Conservation (phyloP, 2,797 vertebrate species). For the Sebastes matsubarae region DNA sequence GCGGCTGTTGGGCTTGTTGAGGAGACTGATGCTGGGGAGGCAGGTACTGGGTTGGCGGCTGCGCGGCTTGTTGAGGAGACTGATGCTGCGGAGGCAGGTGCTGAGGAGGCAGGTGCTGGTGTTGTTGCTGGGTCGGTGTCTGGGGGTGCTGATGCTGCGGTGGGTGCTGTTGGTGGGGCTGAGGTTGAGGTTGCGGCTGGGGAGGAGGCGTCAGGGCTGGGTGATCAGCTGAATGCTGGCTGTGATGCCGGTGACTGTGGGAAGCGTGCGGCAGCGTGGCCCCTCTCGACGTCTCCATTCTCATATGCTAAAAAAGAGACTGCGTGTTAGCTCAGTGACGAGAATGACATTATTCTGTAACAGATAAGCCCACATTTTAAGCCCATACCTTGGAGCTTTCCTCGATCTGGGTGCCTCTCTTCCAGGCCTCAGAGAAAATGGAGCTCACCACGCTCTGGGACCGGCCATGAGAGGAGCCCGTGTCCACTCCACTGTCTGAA, state of each 20-base stretch:
- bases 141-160: constrained; percentile 3
- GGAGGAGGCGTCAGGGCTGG: constrained; percentile 44
- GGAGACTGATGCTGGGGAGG: too few relatives aligned
- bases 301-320: constrained; percentile 62
- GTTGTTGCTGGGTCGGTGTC: background rate
- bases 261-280: constrained; percentile 68
- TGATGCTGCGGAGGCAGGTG: constrained; percentile 14
- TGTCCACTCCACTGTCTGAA: constrained; percentile 94
- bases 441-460: constrained; percentile 98
- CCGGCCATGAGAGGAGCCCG: constrained; percentile 88
- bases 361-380: background rate
- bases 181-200: constrained; percentile 23
- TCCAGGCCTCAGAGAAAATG: constrained; percentile 99
- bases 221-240: constrained; percentile 76
- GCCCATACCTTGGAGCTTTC: constrained; percentile 90
- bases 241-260: constrained; percentile 77
- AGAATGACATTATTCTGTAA: background rate
- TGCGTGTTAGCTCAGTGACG: background rate
- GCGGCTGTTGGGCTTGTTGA: too few relatives aligned
- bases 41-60: background rate
- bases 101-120: background rate
- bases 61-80: background rate
- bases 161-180: background rate
- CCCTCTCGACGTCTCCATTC: constrained; percentile 74
- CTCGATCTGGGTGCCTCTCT: constrained; percentile 96